A percentile compares a stretch with the other conserved stretches of the same genome.
phyloP scores from a whole-genome alignment of 64 coral and sea anemone species.

The Acropora yongei region DNA sequence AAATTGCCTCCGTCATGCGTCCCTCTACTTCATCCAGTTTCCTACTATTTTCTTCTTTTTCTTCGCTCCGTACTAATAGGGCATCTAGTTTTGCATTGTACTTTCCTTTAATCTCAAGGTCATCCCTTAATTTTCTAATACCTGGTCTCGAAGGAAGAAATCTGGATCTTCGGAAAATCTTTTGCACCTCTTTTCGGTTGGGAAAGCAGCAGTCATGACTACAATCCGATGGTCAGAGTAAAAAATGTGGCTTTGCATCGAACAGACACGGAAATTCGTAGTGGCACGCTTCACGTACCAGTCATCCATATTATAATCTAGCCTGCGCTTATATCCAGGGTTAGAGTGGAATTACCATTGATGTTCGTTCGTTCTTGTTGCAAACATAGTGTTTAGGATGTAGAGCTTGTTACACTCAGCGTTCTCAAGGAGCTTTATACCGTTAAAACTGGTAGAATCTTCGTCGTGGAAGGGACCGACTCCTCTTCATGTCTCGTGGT shows the following conservation, averaged over 20 bases:
- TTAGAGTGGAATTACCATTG: background rate
- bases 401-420: background rate
- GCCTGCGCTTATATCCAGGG: background rate
- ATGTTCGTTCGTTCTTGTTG: background rate
- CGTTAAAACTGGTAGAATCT: no score
- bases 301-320: background rate
- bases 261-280: constrained; percentile 15
- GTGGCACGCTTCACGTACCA: no score
- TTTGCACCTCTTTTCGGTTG: no score
- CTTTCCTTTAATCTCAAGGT: constrained; percentile 27
- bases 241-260: constrained; percentile 43
- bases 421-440: background rate
- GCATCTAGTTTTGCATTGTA: constrained; percentile 41
- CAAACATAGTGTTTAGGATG: background rate
- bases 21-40: no score
- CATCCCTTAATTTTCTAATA: constrained; percentile 40
- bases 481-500: no score
- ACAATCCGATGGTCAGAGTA: constrained; percentile 36
- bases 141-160: background rate
- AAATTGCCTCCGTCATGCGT: constrained; percentile 15
- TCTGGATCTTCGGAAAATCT: background rate
- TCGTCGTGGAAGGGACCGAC: no score
- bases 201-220: background rate
- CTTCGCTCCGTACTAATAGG: background rate
- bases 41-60: no score